These are phyloP conservation scores for Fragum fragum DNA, from an alignment of 2,888 invertebrate genomes.

Conservation along the genomic window DNA sequence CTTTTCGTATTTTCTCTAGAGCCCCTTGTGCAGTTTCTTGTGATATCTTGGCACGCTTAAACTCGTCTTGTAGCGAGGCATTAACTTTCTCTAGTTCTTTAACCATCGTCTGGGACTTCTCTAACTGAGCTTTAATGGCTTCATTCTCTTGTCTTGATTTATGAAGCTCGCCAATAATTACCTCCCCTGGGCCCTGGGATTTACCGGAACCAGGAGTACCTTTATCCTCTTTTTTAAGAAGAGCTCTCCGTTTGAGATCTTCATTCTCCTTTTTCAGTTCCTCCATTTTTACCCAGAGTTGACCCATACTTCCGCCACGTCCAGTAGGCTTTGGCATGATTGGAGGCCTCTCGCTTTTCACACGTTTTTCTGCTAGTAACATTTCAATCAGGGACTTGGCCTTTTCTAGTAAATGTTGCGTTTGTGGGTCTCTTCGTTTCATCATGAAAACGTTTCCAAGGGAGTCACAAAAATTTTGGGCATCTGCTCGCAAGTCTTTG, in stretches of 20 bases:
- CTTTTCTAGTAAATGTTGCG: constrained; percentile 79
- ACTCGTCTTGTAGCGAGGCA: constrained; percentile 76
- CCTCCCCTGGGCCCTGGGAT: constrained; percentile 78
- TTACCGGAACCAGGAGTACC: constrained; percentile 62
- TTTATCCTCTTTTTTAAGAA: constrained; percentile 70
- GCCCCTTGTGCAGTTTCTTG: constrained; percentile 79
- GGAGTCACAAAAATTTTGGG: constrained; percentile 79
- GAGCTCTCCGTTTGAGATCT: constrained; percentile 73
- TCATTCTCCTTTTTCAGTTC: constrained; percentile 83
- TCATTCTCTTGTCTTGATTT: constrained; percentile 77
- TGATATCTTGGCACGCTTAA: constrained; percentile 76
- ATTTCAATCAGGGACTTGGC: constrained; percentile 77
- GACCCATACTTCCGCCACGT: constrained; percentile 80
- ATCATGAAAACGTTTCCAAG: constrained; percentile 80
- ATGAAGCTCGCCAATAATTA: constrained; percentile 77
- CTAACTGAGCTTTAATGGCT: constrained; percentile 69
- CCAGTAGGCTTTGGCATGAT: constrained; percentile 61
- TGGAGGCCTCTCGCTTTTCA: constrained; percentile 57
- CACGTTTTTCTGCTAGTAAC: constrained; percentile 70
- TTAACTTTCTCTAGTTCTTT: constrained; percentile 77
- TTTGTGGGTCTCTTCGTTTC: constrained; percentile 81
- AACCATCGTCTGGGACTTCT: constrained; percentile 74
- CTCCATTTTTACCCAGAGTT: constrained; percentile 83
- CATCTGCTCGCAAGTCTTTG: constrained; percentile 78
- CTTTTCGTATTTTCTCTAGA: constrained; percentile 78